phyloP scores from a whole-genome alignment of 2,797 vertebrate species.

The Pitangus sulphuratus region DNA sequence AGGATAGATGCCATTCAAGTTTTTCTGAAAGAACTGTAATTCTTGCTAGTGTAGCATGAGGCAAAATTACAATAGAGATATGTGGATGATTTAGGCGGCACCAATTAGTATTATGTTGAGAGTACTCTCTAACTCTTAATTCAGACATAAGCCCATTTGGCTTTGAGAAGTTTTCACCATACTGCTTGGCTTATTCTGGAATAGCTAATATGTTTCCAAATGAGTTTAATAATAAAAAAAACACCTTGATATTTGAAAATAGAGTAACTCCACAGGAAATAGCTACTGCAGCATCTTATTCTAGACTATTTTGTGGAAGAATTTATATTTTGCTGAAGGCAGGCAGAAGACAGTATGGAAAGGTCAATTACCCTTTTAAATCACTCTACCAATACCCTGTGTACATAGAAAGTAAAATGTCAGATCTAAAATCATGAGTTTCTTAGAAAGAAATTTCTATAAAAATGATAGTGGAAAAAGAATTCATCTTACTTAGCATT shows the following conservation, averaged over 20 bases:
- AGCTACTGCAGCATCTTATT: neutral
- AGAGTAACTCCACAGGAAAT: neutral
- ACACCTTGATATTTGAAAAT: neutral
- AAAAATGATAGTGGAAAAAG: neutral
- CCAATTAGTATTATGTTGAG: neutral
- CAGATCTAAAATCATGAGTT: neutral
- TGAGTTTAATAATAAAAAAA: neutral
- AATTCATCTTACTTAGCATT: neutral
- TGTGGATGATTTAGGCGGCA: neutral
- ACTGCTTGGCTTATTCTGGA: neutral
- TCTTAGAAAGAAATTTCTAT: neutral
- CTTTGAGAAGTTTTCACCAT: neutral
- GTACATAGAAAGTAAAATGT: neutral
- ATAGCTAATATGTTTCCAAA: neutral
- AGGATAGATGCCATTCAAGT: neutral
- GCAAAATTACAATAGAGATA: neutral
- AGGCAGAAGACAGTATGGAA: neutral
- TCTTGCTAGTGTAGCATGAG: neutral
- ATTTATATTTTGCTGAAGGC: neutral
- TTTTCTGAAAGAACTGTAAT: neutral
- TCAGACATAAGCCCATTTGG: neutral
- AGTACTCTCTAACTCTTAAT: neutral
- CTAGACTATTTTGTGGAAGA: neutral
- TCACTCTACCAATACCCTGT: neutral
- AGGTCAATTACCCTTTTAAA: neutral